Evolutionary conservation across 2,113 vertebrate genomes (phyloP), one percentile per base, ranked within the genome.

Genomic region (Ameiurus melas): DNA sequence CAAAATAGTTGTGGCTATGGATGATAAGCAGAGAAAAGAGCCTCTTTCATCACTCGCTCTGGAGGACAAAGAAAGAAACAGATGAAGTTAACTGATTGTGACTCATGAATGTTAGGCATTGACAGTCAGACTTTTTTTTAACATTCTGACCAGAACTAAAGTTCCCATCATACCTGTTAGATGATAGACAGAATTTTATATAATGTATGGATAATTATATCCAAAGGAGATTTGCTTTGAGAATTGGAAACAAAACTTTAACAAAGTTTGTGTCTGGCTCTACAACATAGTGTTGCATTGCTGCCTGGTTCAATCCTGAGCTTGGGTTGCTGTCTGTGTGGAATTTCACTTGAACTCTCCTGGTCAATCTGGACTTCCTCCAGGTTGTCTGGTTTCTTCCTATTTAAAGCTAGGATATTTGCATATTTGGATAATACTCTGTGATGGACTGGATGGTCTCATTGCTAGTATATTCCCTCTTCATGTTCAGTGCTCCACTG

Each of bases 1-100:
- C 58, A 85, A 87, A 92, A 86, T 92, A 91, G 89, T 86, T 92
- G 90, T 71, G 62, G 89, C 58, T 85, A 71, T 43, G 91, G 91
- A 87, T 16, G 68, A 89, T 89, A 85, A 90, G 90, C 78, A 83
- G 73, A 92, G 85, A 90, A 86, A 85, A 87, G 90, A 92, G 91
- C 88, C 88, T 87, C 66, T 77, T 88, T 86, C 83, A 85, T 89
- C 87, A 81, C 43, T 85, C 25, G 14, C 79, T 82, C 47, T 43
- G 55, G 27, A 70, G 27, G 85, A 85, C 47, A 83, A 86, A 60
- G 36, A n/a, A 83, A 85, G 84, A 90, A 84, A 88, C 51, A 55
- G 64, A 88, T 77, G 80, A 53, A 86, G 66, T 88, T 84, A 85
- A 90, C n/a, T 7, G 71, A 70, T 70, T 62, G 84, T 73, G 86